Evolutionary conservation across 2,797 vertebrate genomes (phyloP).

Genomic region (Dryobates pubescens): DNA sequence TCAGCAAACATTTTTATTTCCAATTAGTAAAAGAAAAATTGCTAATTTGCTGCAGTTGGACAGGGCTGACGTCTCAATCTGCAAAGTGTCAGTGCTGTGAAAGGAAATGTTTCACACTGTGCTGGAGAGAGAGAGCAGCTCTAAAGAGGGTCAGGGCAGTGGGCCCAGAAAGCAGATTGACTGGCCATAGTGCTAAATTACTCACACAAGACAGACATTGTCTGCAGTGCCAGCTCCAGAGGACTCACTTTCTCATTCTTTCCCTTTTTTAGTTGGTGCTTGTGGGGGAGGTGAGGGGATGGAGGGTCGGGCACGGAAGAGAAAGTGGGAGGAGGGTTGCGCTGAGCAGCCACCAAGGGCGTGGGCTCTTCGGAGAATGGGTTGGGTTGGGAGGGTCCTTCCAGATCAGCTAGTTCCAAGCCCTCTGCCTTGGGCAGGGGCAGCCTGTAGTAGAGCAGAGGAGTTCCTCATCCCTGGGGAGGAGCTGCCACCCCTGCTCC

Average conservation of each 20-base stretch:
- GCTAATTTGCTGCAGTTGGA: constrained; percentile 91
- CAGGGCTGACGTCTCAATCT: constrained; percentile 96
- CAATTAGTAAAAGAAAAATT: constrained; percentile 95
- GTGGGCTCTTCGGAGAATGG: neutral
- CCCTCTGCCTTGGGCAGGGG: too few relatives aligned
- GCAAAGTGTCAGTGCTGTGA: constrained; percentile 90
- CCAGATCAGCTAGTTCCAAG: too few relatives aligned
- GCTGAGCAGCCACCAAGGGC: neutral
- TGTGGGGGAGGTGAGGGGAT: constrained; percentile 71
- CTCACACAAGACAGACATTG: constrained; percentile 87
- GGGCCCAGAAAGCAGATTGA: constrained; percentile 87
- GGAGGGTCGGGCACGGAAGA: constrained; percentile 14
- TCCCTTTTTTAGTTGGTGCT: constrained; percentile 62
- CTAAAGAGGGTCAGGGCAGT: constrained; percentile 86
- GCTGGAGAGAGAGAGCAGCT: constrained; percentile 79
- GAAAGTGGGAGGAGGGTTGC: neutral
- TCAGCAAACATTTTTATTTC: constrained; percentile 93
- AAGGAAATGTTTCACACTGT: constrained; percentile 87
- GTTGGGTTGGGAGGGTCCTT: too few relatives aligned
- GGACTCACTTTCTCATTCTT: constrained; percentile 78
- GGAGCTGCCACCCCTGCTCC: too few relatives aligned
- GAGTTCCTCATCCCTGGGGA: too few relatives aligned
- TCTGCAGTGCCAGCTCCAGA: constrained; percentile 83
- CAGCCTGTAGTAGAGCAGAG: too few relatives aligned
- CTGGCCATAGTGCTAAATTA: constrained; percentile 82